These are phyloP conservation scores for Sparus aurata DNA, from an alignment of 2,797 vertebrate genomes.

Conservation along the genomic window DNA sequence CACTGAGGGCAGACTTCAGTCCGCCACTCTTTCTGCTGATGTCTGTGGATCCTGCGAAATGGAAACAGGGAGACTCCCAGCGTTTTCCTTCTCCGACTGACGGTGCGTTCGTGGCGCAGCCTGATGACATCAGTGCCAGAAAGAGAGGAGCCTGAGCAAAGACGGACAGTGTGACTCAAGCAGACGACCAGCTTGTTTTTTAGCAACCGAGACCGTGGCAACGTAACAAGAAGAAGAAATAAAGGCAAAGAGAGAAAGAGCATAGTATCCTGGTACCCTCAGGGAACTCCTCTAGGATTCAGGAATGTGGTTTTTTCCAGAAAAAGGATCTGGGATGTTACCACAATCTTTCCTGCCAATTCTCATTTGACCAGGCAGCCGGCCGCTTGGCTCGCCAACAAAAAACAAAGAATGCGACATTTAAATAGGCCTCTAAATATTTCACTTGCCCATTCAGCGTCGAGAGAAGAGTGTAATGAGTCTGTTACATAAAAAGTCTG, in stretches of 20 bases:
- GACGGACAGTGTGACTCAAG: constrained; percentile 56
- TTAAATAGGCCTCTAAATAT: constrained; percentile 46
- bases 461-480: constrained; percentile 15
- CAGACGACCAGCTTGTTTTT: constrained; percentile 32
- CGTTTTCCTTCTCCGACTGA: constrained; percentile 37
- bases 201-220: constrained; percentile 15
- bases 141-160: constrained; percentile 34
- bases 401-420: constrained; percentile 39
- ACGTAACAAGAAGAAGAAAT: background rate
- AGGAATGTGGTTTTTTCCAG: constrained; percentile 20
- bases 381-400: constrained; percentile 25
- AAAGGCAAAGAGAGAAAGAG: background rate
- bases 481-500: background rate
- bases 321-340: constrained; percentile 5
- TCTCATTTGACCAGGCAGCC: constrained; percentile 26
- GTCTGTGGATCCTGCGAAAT: constrained; percentile 35
- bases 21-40: constrained; percentile 23
- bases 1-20: constrained; percentile 9
- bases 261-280: background rate
- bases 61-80: constrained; percentile 34
- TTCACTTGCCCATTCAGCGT: constrained; percentile 22
- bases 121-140: constrained; percentile 58
- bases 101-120: constrained; percentile 41
- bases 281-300: background rate
- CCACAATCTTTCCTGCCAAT: constrained; percentile 38